Evolutionary conservation across 2,113 vertebrate genomes (phyloP).

Genomic region (Caloenas nicobarica): DNA sequence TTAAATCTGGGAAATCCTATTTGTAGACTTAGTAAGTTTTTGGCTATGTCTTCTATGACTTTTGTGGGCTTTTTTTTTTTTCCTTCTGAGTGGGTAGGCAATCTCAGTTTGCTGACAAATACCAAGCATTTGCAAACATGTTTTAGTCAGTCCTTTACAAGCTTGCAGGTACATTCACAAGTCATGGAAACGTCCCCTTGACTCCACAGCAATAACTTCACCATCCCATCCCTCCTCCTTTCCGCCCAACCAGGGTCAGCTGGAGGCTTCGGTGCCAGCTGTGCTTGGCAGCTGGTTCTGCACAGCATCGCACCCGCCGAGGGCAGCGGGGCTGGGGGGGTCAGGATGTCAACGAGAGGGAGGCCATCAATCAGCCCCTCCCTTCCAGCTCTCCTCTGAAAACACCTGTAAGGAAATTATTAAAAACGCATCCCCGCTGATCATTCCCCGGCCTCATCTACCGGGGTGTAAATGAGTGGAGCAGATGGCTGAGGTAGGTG

Average conservation of each 20-base stretch:
- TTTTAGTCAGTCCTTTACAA: background rate
- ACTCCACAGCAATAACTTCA: rapidly evolving
- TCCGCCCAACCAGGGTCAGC: background rate
- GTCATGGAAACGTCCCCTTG: background rate
- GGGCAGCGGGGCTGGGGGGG: background rate
- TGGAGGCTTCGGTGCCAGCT: rapidly evolving
- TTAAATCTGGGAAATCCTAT: background rate
- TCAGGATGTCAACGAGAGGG: background rate
- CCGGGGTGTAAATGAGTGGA: background rate
- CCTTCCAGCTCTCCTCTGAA: background rate
- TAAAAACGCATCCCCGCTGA: background rate
- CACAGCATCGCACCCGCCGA: rapidly evolving
- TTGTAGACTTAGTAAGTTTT: background rate
- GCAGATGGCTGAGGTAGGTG: background rate
- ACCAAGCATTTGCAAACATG: background rate
- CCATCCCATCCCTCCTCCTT: background rate
- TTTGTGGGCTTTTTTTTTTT: background rate
- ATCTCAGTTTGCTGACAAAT: background rate
- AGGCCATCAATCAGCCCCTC: background rate
- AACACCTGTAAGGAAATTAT: background rate
- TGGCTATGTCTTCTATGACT: background rate
- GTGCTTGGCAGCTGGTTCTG: background rate
- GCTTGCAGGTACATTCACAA: background rate
- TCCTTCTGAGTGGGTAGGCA: background rate
- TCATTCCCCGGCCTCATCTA: rapidly evolving